Conservation (phyloP, 2,888 invertebrate species). For the Tanytarsus gracilentus region DNA sequence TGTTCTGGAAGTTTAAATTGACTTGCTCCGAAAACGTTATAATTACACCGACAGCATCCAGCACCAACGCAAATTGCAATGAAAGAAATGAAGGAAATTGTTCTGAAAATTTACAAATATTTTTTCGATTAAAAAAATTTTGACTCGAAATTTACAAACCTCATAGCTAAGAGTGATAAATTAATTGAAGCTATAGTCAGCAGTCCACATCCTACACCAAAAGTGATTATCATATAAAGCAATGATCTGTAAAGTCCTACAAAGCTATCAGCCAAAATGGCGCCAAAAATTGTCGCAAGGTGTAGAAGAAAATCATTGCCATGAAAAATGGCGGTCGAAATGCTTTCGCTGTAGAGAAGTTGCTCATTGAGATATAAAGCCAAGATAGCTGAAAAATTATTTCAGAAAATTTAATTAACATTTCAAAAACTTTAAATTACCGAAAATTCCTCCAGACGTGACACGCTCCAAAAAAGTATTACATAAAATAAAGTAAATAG, state of each 20-base stretch:
- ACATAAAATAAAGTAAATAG: conserved; percentile 4
- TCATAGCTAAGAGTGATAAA: background rate
- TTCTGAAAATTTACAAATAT: background rate
- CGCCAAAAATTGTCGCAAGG: conserved; percentile 12
- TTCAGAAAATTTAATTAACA: background rate
- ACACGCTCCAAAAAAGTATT: conserved; percentile 20
- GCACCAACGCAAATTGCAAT: conserved; percentile 50
- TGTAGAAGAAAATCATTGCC: background rate
- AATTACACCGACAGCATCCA: conserved; percentile 56
- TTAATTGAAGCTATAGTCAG: background rate
- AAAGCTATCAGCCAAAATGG: conserved; percentile 9
- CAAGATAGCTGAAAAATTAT: background rate
- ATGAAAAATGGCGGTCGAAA: conserved; percentile 12
- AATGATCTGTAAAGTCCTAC: conserved; percentile 9
- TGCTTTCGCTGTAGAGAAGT: background rate
- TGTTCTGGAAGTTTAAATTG: conserved; percentile 46
- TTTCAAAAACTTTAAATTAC: conserved; percentile 3
- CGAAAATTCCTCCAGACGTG: conserved; percentile 16
- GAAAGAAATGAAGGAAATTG: conserved; percentile 33
- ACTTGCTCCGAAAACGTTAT: conserved; percentile 54
- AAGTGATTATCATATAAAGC: background rate
- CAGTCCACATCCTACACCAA: background rate
- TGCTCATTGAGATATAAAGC: conserved; percentile 13
- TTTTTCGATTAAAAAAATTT: background rate
- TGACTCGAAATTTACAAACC: background rate